phyloP scores from a whole-genome alignment of 2,888 invertebrate species.

The Drosophila prostipennis region DNA sequence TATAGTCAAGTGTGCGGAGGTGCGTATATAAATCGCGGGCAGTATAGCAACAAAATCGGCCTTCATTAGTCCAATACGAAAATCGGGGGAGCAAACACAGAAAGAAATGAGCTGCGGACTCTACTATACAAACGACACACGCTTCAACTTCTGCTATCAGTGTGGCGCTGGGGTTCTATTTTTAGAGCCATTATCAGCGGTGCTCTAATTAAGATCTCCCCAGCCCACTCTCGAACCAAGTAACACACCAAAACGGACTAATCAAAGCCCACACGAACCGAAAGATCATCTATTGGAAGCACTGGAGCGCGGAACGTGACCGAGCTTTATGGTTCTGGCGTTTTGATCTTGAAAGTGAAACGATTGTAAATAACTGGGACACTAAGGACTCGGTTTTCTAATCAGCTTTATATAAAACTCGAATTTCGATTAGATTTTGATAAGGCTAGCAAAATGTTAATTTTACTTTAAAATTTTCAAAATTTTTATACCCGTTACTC shows the following conservation, averaged over 20 bases:
- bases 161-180: constrained; percentile 54
- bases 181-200: constrained; percentile 71
- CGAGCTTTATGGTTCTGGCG: constrained; percentile 15
- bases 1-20: constrained; percentile 5
- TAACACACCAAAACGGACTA: constrained; percentile 45
- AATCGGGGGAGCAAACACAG: constrained; percentile 15
- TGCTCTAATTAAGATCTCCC: constrained; percentile 78
- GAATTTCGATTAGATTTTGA: too few relatives aligned
- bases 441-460: too few relatives aligned
- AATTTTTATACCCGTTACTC: too few relatives aligned
- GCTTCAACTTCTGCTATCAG: constrained; percentile 69
- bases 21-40: constrained; percentile 2
- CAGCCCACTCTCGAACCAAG: constrained; percentile 57
- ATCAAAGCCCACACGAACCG: constrained; percentile 39
- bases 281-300: constrained; percentile 29
- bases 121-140: constrained; percentile 27
- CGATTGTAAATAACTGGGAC: constrained; percentile 9
- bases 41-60: constrained; percentile 18
- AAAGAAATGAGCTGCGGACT: constrained; percentile 30
- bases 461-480: too few relatives aligned
- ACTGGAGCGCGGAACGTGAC: constrained; percentile 25
- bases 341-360: constrained; percentile 30
- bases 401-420: not conserved
- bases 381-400: not conserved
- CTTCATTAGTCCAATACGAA: constrained; percentile 26